A percentile compares a stretch with the other conserved stretches of the same genome.
Evolutionary conservation across 2,888 invertebrate species (phyloP).

Genomic region (Lasioglossum morio): DNA sequence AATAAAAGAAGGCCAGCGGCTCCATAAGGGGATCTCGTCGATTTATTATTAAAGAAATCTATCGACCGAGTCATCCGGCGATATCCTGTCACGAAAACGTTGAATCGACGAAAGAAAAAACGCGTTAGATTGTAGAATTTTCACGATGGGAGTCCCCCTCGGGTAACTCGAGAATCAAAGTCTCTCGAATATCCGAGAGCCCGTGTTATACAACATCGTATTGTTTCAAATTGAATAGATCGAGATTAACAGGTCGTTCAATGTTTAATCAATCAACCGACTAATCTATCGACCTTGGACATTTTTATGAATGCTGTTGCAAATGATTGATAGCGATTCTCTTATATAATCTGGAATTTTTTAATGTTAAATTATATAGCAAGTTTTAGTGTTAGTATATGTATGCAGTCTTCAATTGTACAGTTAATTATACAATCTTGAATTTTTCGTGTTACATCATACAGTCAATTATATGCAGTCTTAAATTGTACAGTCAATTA

Average conservation of each 20-base stretch:
- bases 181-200: not conserved
- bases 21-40: not conserved
- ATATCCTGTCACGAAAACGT: not conserved
- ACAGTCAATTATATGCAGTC: too few species aligned
- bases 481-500: too few species aligned
- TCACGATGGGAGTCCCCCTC: not conserved
- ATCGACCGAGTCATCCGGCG: not conserved
- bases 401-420: too few species aligned
- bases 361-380: too few species aligned
- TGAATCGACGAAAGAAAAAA: not conserved
- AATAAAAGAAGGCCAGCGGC: not conserved
- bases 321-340: not conserved
- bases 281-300: not conserved
- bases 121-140: conserved; percentile 5
- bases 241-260: not conserved
- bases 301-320: not conserved
- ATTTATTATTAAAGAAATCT: not conserved
- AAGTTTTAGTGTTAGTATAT: too few species aligned
- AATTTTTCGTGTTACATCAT: too few species aligned
- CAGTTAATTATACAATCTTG: too few species aligned
- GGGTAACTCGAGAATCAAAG: conserved; percentile 14
- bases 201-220: not conserved
- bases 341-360: too few species aligned
- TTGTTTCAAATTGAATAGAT: not conserved
- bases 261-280: not conserved